Evolutionary conservation across 1,140 invertebrate genomes (phyloP), one percentile per base, ranked within the genome.

Genomic region (Caenorhabditis briggsae): DNA sequence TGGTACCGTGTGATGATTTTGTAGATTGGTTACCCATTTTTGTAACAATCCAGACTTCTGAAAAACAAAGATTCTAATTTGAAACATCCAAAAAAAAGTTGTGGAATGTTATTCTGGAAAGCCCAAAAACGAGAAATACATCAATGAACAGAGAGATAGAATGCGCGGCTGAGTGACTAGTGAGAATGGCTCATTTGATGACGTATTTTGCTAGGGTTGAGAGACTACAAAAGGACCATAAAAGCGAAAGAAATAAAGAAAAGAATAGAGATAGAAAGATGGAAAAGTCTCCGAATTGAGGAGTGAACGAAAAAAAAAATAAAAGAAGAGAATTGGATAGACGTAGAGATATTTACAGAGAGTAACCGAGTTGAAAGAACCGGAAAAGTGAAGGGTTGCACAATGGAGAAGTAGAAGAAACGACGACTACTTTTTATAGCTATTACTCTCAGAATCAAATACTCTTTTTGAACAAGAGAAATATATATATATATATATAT

Each of bases 1-100:
- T 84, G 65, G 58, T 65, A 48, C 41, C 83, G 46, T 50, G 83
- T 18, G 61, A 8, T 14, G 65, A 74, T 70, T 84, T 84, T 14
- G 58, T 64, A 11, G 83, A 84, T 14, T 84, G 83, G 53, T 84
- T 84, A 65, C 83, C 83, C 83, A 84, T 84, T 50, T 50, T 70
- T 53, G 33, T 33, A 33, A 33, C 33, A 33, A 33, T 33, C 33
- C 33, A 33, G 33, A 33, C 3, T 43, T n/a, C 14, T 58, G 56
- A 58, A 58, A 20, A 20, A 58, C 6, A 20, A 5, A n/a, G 9
- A 41, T 16, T 59, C 12, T 58, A 58, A 83, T 83, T 25, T 74
- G 41, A 20, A n/a, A 16, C 50, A 53, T 14, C 50, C 50, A 74
- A n/a, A 64, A 65, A n/a, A 74, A 48, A 46, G 41, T 74, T 74